phyloP scores from a whole-genome alignment of 1,140 invertebrate genomes.

The Brachionus angularis region DNA sequence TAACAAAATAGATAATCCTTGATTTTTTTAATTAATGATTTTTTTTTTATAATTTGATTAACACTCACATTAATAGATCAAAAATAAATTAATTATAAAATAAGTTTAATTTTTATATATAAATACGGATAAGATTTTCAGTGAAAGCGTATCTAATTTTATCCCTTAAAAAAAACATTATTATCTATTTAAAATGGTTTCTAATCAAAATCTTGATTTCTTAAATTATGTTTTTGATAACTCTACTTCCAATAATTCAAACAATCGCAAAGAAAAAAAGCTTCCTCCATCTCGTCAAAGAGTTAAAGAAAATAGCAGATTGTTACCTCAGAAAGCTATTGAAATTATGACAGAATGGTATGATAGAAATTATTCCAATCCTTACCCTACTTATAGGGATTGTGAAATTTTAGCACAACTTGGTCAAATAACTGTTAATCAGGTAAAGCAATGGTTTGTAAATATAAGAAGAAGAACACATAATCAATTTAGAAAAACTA shows the following conservation, averaged over 20 bases:
- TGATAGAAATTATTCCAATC: constrained; percentile 16
- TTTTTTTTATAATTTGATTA: too few relatives aligned
- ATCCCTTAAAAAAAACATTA: too few relatives aligned
- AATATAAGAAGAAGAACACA: constrained; percentile 33
- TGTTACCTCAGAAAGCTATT: constrained; percentile 16
- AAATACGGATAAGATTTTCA: too few relatives aligned
- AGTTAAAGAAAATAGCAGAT: constrained; percentile 34
- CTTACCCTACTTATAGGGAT: constrained; percentile 27
- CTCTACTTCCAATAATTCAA: too few relatives aligned
- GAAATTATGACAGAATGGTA: constrained; percentile 42
- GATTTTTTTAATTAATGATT: constrained; percentile 30
- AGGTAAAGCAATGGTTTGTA: constrained; percentile 42
- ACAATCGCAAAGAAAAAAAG: constrained; percentile 4
- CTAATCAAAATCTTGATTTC: too few relatives aligned
- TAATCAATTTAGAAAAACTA: constrained; percentile 34
- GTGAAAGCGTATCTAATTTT: too few relatives aligned
- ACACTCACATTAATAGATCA: constrained; percentile 22
- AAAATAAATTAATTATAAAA: too few relatives aligned
- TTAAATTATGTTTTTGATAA: too few relatives aligned
- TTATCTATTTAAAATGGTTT: too few relatives aligned
- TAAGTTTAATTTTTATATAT: too few relatives aligned
- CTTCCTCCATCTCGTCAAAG: constrained; percentile 1
- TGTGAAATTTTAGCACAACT: constrained; percentile 8
- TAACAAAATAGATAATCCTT: background rate
- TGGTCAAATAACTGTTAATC: constrained; percentile 13